Evolutionary conservation across 2,113 vertebrate species (phyloP).

Genomic region (Orcinus orca): DNA sequence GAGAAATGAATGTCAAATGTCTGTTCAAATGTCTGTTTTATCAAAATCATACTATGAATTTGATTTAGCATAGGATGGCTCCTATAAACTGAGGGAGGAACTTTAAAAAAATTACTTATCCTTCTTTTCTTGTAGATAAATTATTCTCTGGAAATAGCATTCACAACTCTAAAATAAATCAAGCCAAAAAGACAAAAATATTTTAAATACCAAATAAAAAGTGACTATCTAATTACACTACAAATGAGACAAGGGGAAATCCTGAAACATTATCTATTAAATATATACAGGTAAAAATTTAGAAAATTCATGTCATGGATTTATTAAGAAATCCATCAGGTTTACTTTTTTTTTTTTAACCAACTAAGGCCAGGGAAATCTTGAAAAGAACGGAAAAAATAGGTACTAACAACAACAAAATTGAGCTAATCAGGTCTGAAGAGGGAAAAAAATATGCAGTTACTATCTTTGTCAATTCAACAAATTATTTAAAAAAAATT

Average conservation of each 20-base stretch:
- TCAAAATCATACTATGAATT: background rate
- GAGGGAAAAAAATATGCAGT: background rate
- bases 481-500: slow-evolving; percentile 45
- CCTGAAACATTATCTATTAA: background rate
- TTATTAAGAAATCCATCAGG: background rate
- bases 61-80: background rate
- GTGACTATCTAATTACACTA: background rate
- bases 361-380: background rate
- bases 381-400: background rate
- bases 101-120: background rate
- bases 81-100: background rate
- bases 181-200: background rate
- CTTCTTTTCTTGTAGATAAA: background rate
- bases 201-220: background rate
- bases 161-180: background rate
- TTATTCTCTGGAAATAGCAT: background rate
- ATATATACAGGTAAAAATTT: background rate
- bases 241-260: background rate
- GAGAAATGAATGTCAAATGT: background rate
- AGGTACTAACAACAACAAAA: background rate
- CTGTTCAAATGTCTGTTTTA: background rate
- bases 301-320: background rate
- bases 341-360: background rate
- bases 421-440: background rate
- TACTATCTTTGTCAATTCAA: background rate